Base-by-base conservation (phyloP, 2,797 vertebrate species). In the Tolypeutes matacus region DNA sequence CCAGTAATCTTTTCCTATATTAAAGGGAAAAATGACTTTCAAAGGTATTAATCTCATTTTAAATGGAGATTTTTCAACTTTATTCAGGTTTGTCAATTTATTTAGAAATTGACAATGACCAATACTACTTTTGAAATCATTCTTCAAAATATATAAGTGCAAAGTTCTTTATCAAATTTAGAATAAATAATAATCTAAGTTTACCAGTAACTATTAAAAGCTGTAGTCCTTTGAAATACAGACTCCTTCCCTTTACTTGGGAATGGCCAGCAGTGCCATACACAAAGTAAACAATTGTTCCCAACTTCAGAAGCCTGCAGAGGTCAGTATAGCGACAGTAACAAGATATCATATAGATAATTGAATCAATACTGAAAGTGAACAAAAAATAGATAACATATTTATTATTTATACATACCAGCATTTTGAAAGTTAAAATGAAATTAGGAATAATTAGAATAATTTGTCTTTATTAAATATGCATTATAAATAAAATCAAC, bases 281-380 rank as follows among this genome's bases (percentile, higher is more conserved):
- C 53, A n/a, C 56, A 80, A 3, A 1, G 75, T 96, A 97, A 98
- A 98, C 95, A 98, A 95, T 93, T 92, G 96, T 96, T 97, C 89
- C 97, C 97, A 98, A 97, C 93, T 97, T 97, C 86, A 96, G 97
- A 97, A 98, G 98, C 98, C 99, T 99, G 98, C 98, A 99, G 99
- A 99, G 99, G 99, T 99, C 99, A 99, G 98, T 99, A 98, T 98
- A 98, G 98, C 97, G 98, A 98, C 98, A 98, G 98, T 96, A 98
- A 98, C 96, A 98, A 97, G 97, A 97, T 97, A 96, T 94, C 89
- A 91, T 58, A 75, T 27, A 64, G 75, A 76, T 86, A 91, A 13
- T 39, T 73, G 93, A 95, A 96, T 92, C 62, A 73, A 87, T 91
- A 70, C 75, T 95, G 94, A 97, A 96, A 93, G 94, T 96, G 93